A percentile compares a stretch with the other conserved stretches of the same genome.
These are phyloP conservation scores for Elgaria multicarinata DNA, from an alignment of 2,113 vertebrate species.

Conservation along the genomic window DNA sequence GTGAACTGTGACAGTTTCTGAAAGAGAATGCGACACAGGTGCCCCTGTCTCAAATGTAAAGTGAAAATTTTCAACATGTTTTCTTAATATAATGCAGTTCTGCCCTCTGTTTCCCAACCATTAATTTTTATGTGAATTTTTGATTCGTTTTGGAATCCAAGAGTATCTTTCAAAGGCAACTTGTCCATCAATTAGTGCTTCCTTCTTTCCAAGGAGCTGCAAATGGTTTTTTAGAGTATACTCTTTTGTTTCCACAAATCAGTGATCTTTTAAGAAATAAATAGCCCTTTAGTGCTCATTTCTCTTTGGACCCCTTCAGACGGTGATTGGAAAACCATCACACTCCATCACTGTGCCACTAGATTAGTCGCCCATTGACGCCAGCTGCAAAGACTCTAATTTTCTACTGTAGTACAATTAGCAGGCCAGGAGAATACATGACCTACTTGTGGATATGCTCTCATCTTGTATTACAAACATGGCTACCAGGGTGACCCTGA, in stretches of 20 bases:
- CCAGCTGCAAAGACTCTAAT: background rate
- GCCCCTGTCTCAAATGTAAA: background rate
- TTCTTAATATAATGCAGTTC: background rate
- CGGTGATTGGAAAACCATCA: background rate
- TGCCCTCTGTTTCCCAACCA: background rate
- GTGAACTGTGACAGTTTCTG: background rate
- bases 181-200: background rate
- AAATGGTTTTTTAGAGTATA: background rate
- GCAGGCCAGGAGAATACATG: accelerated
- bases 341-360: accelerated
- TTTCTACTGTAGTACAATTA: background rate
- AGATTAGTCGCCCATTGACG: background rate
- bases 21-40: background rate
- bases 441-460: background rate
- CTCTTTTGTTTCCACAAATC: constrained; percentile 17
- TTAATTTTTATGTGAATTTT: background rate
- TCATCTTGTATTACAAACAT: background rate
- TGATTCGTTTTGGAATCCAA: background rate
- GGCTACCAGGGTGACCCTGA: accelerated
- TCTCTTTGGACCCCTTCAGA: constrained; percentile 23
- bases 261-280: constrained; percentile 20
- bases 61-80: background rate
- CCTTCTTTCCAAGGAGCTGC: constrained; percentile 10
- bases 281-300: constrained; percentile 10
- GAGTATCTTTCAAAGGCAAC: constrained; percentile 24